phyloP scores from a whole-genome alignment of 2,888 invertebrate species.

The Lucinisca nassula region DNA sequence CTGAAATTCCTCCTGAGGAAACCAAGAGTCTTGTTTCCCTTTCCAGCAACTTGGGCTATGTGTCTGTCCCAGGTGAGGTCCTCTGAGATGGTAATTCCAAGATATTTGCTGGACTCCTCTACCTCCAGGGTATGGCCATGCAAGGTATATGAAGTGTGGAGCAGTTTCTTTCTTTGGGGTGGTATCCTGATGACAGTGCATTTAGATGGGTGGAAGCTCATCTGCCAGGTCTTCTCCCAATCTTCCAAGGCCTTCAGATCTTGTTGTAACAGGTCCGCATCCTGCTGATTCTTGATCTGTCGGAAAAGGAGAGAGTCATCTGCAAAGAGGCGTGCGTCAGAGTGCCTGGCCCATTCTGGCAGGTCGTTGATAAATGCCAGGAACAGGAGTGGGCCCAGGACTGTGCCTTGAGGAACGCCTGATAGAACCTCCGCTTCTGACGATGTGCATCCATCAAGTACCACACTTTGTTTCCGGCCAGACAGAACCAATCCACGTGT shows the following conservation, averaged over 20 bases:
- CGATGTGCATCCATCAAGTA: not conserved
- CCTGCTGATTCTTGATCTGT: not conserved
- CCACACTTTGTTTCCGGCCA: too few relatives aligned
- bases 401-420: not conserved
- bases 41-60: too few relatives aligned
- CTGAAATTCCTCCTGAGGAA: too few relatives aligned
- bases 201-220: not conserved
- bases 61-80: too few relatives aligned
- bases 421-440: not conserved
- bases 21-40: too few relatives aligned
- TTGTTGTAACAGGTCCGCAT: not conserved
- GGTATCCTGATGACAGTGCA: too few relatives aligned
- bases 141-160: too few relatives aligned
- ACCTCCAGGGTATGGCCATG: too few relatives aligned
- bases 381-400: not conserved
- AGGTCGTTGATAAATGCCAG: not conserved
- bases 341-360: not conserved
- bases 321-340: not conserved
- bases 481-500: not conserved
- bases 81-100: too few relatives aligned
- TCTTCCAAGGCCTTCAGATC: not conserved
- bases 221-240: not conserved
- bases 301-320: not conserved
- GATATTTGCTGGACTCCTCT: too few relatives aligned
- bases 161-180: too few relatives aligned